Conservation (phyloP, 1,140 invertebrate species). For the Idris sp. region DNA sequence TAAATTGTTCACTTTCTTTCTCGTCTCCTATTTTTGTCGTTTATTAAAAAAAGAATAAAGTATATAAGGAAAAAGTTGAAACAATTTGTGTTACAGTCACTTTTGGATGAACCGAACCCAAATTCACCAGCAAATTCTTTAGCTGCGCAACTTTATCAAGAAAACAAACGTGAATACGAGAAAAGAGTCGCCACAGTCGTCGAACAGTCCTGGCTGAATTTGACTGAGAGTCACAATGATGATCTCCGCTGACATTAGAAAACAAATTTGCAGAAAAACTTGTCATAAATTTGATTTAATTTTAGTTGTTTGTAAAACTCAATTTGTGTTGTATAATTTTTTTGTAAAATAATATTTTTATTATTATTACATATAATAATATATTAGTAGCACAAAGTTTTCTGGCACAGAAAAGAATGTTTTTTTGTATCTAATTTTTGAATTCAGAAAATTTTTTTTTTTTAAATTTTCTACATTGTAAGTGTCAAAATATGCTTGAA, state of each 20-base stretch:
- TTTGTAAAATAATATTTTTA: no score
- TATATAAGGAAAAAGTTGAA: conserved; percentile 44
- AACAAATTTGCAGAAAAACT: no score
- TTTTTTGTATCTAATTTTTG: no score
- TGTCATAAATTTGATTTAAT: no score
- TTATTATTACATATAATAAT: no score
- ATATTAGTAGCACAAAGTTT: no score
- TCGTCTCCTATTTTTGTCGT: conserved; percentile 58
- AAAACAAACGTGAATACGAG: conserved; percentile 84
- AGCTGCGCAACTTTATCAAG: conserved; percentile 84
- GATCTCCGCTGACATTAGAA: conserved; percentile 76
- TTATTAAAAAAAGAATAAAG: conserved; percentile 27
- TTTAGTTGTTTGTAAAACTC: no score
- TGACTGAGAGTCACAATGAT: conserved; percentile 75
- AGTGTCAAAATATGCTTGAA: no score
- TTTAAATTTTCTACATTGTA: no score
- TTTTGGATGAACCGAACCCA: conserved; percentile 84
- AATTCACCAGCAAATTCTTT: conserved; percentile 85
- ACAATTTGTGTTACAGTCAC: conserved; percentile 79
- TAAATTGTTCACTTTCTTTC: conserved; percentile 60
- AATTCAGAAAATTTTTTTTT: no score
- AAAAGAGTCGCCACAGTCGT: conserved; percentile 84
- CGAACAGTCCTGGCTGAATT: conserved; percentile 83
- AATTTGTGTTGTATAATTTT: no score
- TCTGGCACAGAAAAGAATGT: no score